A percentile compares a stretch with the other conserved stretches of the same genome.
Conservation (phyloP, 1,140 invertebrate species). For the Mercenaria mercenaria region DNA sequence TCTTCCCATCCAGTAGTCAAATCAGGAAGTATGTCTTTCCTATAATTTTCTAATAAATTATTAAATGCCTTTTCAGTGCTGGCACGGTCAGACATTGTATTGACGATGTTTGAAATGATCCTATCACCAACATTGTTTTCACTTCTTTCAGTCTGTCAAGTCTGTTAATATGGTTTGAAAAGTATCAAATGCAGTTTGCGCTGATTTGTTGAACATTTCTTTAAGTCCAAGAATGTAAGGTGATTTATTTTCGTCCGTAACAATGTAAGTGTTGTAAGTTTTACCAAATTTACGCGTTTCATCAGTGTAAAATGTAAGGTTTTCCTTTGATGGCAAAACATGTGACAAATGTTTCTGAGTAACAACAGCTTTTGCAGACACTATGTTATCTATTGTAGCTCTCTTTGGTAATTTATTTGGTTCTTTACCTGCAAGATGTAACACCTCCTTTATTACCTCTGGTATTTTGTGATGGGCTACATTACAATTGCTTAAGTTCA, state of each 20-base stretch:
- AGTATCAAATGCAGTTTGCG: conserved; percentile 53
- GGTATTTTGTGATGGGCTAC: no score
- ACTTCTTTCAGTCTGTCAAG: neutral
- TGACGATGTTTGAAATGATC: neutral
- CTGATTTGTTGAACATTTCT: conserved; percentile 58
- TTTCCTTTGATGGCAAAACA: no score
- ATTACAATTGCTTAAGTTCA: no score
- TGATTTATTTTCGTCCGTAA: conserved; percentile 36
- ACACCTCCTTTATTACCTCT: no score
- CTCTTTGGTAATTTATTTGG: no score
- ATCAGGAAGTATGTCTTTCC: neutral
- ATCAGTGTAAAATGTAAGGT: neutral
- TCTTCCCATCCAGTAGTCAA: neutral
- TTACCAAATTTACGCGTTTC: conserved; percentile 56
- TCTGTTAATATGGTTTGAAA: conserved; percentile 56
- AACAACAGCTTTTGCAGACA: no score
- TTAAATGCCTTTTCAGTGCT: conserved; percentile 6
- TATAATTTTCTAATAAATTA: neutral
- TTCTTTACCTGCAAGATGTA: no score
- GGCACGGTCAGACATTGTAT: neutral
- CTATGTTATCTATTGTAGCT: no score
- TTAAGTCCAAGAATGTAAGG: conserved; percentile 51
- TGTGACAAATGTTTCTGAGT: no score
- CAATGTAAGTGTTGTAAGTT: conserved; percentile 47
- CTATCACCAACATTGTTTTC: neutral